Conservation (phyloP, 2,113 vertebrate genomes). For the Zootoca vivipara region DNA sequence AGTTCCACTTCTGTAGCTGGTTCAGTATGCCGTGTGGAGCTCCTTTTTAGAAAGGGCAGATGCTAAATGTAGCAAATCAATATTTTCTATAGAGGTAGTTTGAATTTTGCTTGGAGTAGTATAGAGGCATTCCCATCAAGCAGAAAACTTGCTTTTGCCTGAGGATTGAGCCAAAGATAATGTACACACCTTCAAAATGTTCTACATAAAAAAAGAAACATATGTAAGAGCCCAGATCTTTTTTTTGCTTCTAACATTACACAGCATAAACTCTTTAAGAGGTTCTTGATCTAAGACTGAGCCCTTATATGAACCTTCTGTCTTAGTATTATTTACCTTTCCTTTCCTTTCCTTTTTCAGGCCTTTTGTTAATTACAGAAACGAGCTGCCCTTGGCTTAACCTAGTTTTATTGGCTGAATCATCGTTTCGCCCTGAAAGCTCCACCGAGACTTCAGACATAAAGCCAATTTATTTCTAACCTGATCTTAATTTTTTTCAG, state of each 20-base stretch:
- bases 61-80: neutral
- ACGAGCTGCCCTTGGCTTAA: conserved; percentile 59
- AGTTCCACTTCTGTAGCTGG: neutral
- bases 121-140: neutral
- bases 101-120: neutral
- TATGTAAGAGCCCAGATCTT: neutral
- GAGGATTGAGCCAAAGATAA: neutral
- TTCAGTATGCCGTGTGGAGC: neutral
- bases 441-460: conserved; percentile 56
- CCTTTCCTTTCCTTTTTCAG: neutral
- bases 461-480: conserved; percentile 71
- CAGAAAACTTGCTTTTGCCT: neutral
- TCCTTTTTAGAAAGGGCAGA: neutral
- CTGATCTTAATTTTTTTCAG: conserved; percentile 48
- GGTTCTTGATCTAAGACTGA: neutral
- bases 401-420: conserved; percentile 61
- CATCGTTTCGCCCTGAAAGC: conserved; percentile 52
- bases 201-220: neutral
- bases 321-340: neutral
- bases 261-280: neutral
- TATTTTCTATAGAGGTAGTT: neutral
- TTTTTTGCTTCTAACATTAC: neutral
- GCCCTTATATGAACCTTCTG: neutral
- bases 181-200: neutral
- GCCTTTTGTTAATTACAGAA: conserved; percentile 17